phyloP scores from a whole-genome alignment of 37 sponge, comb jelly and placozoan genomes.

The Hormiphora californensis region DNA sequence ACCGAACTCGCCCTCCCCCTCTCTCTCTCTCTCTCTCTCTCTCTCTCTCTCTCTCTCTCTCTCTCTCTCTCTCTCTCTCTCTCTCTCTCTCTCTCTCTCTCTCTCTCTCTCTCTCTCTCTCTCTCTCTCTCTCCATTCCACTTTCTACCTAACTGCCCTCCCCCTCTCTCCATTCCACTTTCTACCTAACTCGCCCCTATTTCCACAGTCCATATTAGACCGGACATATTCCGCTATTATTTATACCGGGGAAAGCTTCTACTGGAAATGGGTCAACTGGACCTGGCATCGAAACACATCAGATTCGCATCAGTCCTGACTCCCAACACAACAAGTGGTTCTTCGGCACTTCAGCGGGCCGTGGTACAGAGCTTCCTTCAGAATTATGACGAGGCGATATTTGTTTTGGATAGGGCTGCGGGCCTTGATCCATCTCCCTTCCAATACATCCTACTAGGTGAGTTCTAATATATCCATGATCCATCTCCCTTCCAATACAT shows the following conservation, averaged over 20 bases:
- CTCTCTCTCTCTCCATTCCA: too few relatives aligned
- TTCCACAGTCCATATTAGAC: conserved; percentile 63
- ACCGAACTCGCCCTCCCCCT: conserved; percentile 65
- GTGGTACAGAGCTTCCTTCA: conserved; percentile 78
- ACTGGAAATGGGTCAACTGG: conserved; percentile 64
- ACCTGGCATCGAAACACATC: conserved; percentile 63
- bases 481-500: conserved; percentile 33
- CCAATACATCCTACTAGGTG: conserved; percentile 30
- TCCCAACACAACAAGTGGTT: conserved; percentile 49
- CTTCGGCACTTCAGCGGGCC: conserved; percentile 59
- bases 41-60: too few relatives aligned
- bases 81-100: too few relatives aligned
- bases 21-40: too few relatives aligned
- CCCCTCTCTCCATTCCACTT: conserved; percentile 55
- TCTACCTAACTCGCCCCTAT: conserved; percentile 60
- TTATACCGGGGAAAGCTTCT: conserved; percentile 68
- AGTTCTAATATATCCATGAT: too few relatives aligned
- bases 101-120: too few relatives aligned
- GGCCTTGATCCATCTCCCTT: conserved; percentile 52
- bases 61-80: too few relatives aligned
- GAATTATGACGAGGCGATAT: conserved; percentile 67
- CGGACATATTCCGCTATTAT: conserved; percentile 24
- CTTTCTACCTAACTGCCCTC: too few relatives aligned
- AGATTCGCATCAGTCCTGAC: conserved; percentile 54
- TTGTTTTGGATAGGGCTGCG: conserved; percentile 44